phyloP scores from a whole-genome alignment of 2,797 vertebrate species.

The Erethizon dorsatum region DNA sequence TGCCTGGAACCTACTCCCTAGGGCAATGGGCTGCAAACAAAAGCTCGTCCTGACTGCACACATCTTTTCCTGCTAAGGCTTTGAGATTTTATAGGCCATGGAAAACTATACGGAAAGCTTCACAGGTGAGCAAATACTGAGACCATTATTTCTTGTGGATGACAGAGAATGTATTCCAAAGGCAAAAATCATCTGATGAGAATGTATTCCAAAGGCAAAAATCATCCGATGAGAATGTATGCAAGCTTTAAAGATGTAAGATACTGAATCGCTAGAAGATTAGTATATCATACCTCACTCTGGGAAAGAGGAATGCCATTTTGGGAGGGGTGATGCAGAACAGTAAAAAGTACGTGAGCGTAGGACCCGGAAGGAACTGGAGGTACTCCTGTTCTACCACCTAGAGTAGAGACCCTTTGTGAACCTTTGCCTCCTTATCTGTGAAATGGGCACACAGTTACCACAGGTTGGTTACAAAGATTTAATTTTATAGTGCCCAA shows the following conservation, averaged over 20 bases:
- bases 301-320: background rate
- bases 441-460: background rate
- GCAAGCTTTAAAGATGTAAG: background rate
- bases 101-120: background rate
- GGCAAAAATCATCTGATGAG: background rate
- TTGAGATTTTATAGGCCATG: background rate
- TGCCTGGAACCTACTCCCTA: background rate
- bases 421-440: background rate
- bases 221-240: background rate
- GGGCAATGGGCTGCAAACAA: accelerated
- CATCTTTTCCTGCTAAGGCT: background rate
- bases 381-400: background rate
- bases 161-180: background rate
- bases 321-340: background rate
- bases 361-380: background rate
- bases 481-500: background rate
- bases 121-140: background rate
- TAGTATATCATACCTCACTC: background rate
- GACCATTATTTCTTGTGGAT: background rate
- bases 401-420: background rate
- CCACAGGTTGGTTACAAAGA: background rate
- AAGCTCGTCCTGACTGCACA: accelerated
- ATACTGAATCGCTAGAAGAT: background rate
- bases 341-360: background rate
- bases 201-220: background rate